Base-by-base conservation (phyloP, 2,113 vertebrate genomes). In the Pungitius pungitius region DNA sequence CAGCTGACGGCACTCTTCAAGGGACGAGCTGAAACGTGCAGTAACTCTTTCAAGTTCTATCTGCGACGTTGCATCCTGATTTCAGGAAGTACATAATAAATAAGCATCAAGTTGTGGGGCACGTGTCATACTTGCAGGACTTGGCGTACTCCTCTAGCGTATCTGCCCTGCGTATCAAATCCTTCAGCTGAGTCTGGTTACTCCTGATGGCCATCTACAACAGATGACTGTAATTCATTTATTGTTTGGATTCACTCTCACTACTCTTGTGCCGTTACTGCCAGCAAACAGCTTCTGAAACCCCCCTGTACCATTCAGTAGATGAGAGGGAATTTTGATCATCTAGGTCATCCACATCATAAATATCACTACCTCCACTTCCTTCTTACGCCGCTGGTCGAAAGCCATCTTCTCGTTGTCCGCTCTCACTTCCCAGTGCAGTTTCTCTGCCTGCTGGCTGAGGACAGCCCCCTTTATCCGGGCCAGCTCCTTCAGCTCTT, bases 131-230 rank as follows among this genome's bases (percentile, higher is more conserved):
- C 98, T 1, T 94, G 95, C 95, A 96, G 5, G 78, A 83, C 78
- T 93, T 93, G 73, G n/a, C 86, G 84, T 97, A 99, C 9, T 96
- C 95, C 54, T 96, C 94, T 77, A 99, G 83, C 78, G 96, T 97
- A 65, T 96, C 95, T 78, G 93, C 92, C 79, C 93, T 90, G 45
- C 79, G 89, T 45, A 89, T 92, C 77, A 94, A 84, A 52, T 98
- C 95, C 73, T 96, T 95, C 91, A 96, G 91, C 73, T 94, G 95
- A 59, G 82, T 89, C 81, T 92, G 86, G 75, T 68, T 82, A 60
- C 92, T 95, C 68, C 93, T 96, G 85, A 97, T 94, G 81, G 84
- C 91, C 69, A 18, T 93, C 97, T 99, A 56, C 11, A 75, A 65
- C 22, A 64, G 26, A 66, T 4, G 11, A 4, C 9, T 45, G 5